Conservation (phyloP, 2,888 invertebrate genomes). For the Agapostemon virescens region DNA sequence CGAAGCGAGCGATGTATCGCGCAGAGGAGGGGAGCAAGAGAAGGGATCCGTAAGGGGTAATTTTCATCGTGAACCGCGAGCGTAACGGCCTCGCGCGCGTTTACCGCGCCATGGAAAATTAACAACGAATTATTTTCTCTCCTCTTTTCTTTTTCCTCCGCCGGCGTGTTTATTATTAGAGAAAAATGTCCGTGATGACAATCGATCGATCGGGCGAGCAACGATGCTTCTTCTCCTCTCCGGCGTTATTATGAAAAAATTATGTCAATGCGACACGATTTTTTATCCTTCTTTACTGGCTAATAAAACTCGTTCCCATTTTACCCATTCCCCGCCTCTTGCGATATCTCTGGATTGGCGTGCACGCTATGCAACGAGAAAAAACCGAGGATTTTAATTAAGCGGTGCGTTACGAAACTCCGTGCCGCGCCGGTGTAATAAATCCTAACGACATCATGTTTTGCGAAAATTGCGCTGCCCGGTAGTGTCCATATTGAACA, state of each 20-base stretch:
- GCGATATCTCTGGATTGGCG: neutral
- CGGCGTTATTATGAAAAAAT: constrained; percentile 22
- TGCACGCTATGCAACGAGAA: neutral
- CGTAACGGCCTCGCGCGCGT: constrained; percentile 15
- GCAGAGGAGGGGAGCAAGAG: neutral
- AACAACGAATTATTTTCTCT: constrained; percentile 45
- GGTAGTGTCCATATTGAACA: neutral
- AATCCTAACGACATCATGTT: neutral
- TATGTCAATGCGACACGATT: constrained; percentile 11
- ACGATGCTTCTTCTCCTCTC: neutral
- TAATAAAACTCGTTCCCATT: constrained; percentile 32
- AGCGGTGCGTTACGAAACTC: neutral
- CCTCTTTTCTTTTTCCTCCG: constrained; percentile 19
- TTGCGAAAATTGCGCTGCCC: neutral
- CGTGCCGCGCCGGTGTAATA: neutral
- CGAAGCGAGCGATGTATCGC: constrained; percentile 8
- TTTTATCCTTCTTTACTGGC: constrained; percentile 10
- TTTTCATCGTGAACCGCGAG: constrained; percentile 35
- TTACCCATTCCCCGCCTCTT: constrained; percentile 4
- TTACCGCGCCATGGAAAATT: constrained; percentile 28
- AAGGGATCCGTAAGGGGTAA: constrained; percentile 10
- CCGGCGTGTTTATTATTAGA: constrained; percentile 48
- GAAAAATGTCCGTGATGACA: constrained; percentile 3
- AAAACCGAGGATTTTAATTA: constrained; percentile 18
- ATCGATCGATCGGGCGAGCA: constrained; percentile 33